Conservation (phyloP, 2,888 invertebrate species). For the Hartigia nigra region DNA sequence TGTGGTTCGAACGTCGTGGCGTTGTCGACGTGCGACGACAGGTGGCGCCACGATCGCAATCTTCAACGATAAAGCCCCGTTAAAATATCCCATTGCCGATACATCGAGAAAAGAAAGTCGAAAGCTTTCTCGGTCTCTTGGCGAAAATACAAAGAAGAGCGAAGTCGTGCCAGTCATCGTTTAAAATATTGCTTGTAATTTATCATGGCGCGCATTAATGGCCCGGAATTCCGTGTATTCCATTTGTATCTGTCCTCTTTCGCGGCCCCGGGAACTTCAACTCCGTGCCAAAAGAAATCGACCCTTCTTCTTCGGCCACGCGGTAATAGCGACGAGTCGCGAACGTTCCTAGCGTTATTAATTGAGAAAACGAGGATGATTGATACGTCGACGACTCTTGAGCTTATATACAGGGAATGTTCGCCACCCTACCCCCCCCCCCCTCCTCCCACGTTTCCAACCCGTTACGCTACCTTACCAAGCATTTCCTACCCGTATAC, state of each 20-base stretch:
- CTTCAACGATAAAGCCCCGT: too few species aligned
- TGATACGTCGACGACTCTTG: neutral
- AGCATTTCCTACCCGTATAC: neutral
- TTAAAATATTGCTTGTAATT: conserved; percentile 59
- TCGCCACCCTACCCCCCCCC: neutral
- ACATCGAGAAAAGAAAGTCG: conserved; percentile 8
- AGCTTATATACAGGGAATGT: neutral
- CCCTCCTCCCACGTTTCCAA: neutral
- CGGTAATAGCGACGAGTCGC: conserved; percentile 8
- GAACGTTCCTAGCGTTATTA: conserved; percentile 6
- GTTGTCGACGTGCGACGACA: neutral
- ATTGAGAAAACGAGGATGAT: neutral
- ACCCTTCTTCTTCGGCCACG: conserved; percentile 2
- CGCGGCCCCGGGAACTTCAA: conserved; percentile 28
- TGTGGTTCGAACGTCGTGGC: neutral
- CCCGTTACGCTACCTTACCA: neutral
- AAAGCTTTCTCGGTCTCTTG: conserved; percentile 22
- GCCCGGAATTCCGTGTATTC: conserved; percentile 57
- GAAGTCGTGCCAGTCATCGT: conserved; percentile 54
- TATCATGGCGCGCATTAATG: conserved; percentile 59
- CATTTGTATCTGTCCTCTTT: conserved; percentile 59
- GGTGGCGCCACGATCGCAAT: neutral
- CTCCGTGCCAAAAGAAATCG: conserved; percentile 7
- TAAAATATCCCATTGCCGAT: neutral
- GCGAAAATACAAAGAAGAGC: conserved; percentile 53